A percentile compares a stretch with the other conserved stretches of the same genome.
These are phyloP conservation scores for Wasmannia auropunctata DNA, from an alignment of 1,140 invertebrate species.

Conservation along the genomic window DNA sequence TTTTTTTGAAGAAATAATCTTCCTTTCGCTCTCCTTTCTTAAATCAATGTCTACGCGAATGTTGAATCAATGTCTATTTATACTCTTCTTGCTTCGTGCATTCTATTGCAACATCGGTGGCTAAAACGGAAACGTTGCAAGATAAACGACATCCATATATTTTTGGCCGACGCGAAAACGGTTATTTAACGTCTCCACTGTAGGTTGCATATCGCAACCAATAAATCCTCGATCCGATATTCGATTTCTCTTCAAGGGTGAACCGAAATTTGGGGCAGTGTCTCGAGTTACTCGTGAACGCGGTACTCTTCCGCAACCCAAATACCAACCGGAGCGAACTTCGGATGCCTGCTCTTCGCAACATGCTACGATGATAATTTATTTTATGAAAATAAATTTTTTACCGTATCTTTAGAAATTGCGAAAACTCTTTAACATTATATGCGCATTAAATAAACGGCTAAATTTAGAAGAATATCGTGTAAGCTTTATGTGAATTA, in stretches of 20 bases:
- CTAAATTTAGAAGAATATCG: neutral
- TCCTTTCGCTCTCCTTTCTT: neutral
- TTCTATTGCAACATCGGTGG: constrained; percentile 17
- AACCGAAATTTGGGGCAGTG: constrained; percentile 36
- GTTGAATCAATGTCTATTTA: neutral
- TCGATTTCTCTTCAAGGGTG: constrained; percentile 23
- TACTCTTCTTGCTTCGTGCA: neutral
- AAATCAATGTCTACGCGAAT: neutral
- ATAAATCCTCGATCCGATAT: constrained; percentile 35
- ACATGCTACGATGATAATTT: constrained; percentile 24
- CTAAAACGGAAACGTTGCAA: constrained; percentile 6
- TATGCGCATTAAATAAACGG: neutral
- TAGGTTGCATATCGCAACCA: neutral
- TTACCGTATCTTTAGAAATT: neutral
- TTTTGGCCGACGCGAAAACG: constrained; percentile 18
- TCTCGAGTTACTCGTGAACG: neutral
- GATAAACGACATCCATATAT: constrained; percentile 34
- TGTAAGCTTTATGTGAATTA: neutral
- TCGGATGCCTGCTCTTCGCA: constrained; percentile 39
- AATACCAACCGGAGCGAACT: constrained; percentile 57
- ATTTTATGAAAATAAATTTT: neutral
- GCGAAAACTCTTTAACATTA: neutral
- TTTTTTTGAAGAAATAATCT: constrained; percentile 3
- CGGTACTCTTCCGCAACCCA: constrained; percentile 2
- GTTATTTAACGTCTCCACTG: constrained; percentile 16